Base-by-base conservation (phyloP, 2,888 invertebrate genomes). In the Entomobrya proxima region DNA sequence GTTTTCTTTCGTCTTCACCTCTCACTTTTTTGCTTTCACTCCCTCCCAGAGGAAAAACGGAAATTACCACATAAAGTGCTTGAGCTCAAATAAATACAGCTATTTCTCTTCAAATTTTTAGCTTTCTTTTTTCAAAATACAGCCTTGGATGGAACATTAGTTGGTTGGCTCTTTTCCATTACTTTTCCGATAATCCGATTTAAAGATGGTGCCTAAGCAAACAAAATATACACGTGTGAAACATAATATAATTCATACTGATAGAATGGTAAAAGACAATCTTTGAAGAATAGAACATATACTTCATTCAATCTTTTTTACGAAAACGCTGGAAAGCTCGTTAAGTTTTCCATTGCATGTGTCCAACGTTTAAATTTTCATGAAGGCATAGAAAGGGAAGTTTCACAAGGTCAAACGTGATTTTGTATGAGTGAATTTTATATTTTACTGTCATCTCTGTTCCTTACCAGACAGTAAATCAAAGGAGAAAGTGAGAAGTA, bases 311-410 rank as follows among this genome's bases (percentile, higher is more conserved):
- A 4, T 74, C n/a, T 27, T 21, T 30, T 13, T 37, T 15, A 55
- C 6, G 55, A 44, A 18, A 40, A 40, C n/a, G 44, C 30, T 21
- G 35, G 55, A 21, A 72, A 13, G 30, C 15, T 44, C 5, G 44
- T 44, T 67, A 44, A 67, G 11, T 40, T 55, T 72, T 30, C 32
- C 40, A n/a, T n/a, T n/a, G n/a, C n/a, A 5, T 44, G 58, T 67
- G 77, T 84, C 76, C 55, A 84, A 55, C 37, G 76, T 69, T 76
- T 77, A 67, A 67, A 67, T 84, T 84, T 84, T 84, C 77, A 84
- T 77, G 77, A 74, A 47, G 61, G 58, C 74, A 61, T 27, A 81
- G 37, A 32, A 37, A 75, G 15, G 24, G 58, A 74, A 80, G 24
- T 24, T 3, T 18, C 2, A 61, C 44, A 82, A 84, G 55, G 69